Base-by-base conservation (phyloP, 2,113 vertebrate genomes). In the Chloebia gouldiae region DNA sequence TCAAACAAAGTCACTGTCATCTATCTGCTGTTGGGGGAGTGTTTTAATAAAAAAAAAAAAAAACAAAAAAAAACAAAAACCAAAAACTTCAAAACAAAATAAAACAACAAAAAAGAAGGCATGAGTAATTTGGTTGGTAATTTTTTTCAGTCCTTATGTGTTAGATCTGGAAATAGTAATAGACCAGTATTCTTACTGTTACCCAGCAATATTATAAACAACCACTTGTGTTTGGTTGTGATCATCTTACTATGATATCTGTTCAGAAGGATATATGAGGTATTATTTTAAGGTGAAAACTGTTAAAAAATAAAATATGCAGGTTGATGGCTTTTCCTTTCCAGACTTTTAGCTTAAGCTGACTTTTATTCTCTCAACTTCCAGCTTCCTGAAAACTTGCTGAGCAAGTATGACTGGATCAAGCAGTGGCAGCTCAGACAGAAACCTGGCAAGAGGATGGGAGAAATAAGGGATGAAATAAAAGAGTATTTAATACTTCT, bases 311-410 rank as follows among this genome's bases (percentile, higher is more conserved):
- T 6, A 44, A 57, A 49, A 35, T 9, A 40, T 25, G 7, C 14
- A 44, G 11, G 7, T 35, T 69, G 13, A 16, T 86, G 39, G 4
- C 13, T 88, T 72, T 92, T 87, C 5, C 23, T 92, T 61, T 76
- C 11, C 54, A 82, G 70, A 33, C 23, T 63, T 92, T 19, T 71
- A 8, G 49, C 37, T 93, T 76, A 59, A n/a, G 6, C 24, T 82
- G 64, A 7, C 11, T 57, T 82, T 13, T 95, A 47, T 76, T 97
- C 80, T 97, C 30, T 95, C 59, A 68, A 80, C 72, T 80, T 96
- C 31, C 96, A 99, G 99, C 97, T 99, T 94, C 98, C 98, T 44
- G 97, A 98, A 84, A 98, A 98, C 70, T 97, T 99, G 59, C 94
- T 98, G 71, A 97, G 96, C 63, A 97, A 90, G 85, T 98, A 99